Evolutionary conservation across 2,797 vertebrate genomes (phyloP), one percentile per base, ranked within the genome.

Genomic region (Lateolabrax maculatus): DNA sequence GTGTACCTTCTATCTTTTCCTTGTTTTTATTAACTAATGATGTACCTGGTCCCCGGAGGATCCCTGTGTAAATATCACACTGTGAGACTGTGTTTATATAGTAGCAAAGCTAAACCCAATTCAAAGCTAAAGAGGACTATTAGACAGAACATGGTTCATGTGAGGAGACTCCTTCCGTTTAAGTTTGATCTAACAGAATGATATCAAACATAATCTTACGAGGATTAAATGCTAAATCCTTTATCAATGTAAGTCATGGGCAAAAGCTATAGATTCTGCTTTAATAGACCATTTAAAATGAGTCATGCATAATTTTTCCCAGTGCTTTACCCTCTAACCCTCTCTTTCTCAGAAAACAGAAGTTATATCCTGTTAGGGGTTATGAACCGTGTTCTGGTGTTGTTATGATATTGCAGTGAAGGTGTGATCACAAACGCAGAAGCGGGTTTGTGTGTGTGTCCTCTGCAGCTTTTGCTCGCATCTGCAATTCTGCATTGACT

Each of bases 401-500:
- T 86, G 83, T 84, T 66, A 68, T 75, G 77, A 83, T 77, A 71
- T 77, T 71, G 79, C 78, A 80, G 77, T 56, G 51, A 86, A 74
- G 63, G 77, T 66, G 66, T 39, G 70, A 80, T 80, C 67, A 37
- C 36, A 60, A 37, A 25, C 39, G 44, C 51, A 61, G n/a, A 34
- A 44, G 57, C 10, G 65, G 52, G 55, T 63, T 52, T 63, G 68
- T 43, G 74, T 52, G 78, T 64, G 36, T 36, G 53, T 79, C 87
- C 84, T 79, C 83, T 92, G 88, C 86, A 85, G 90, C 62, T 88
- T 92, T 89, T 88, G 85, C 92, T 91, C 86, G 79, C 81, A 85
- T 89, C 89, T 91, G 91, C 90, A 92, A 80, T 77, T 90, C 89
- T 85, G 86, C 89, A 90, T 87, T 91, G 91, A 90, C 75, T 89